phyloP scores from a whole-genome alignment of 2,888 invertebrate species.

The Nesidiocoris tenuis region DNA sequence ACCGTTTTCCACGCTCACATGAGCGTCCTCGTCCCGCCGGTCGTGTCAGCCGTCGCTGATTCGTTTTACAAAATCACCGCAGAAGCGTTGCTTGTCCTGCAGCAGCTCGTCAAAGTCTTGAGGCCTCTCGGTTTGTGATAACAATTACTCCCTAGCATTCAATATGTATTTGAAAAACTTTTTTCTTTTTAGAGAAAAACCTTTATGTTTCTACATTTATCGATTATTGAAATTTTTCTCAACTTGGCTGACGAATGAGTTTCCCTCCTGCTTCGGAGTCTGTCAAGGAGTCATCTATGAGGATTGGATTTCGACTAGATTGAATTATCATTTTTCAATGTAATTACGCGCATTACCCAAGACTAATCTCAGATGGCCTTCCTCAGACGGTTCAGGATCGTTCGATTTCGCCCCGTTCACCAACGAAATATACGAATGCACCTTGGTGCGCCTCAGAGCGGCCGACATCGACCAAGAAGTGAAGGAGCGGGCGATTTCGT shows the following conservation, averaged over 20 bases:
- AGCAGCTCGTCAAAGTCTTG: slow-evolving; percentile 91
- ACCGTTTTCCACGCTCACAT: slow-evolving; percentile 80
- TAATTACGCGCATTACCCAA: too few relatives aligned
- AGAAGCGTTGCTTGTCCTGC: slow-evolving; percentile 88
- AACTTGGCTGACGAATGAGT: too few relatives aligned
- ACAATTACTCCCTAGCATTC: not conserved
- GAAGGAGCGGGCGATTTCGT: slow-evolving; percentile 95
- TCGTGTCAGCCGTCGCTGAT: slow-evolving; percentile 88
- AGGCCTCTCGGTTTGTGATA: slow-evolving; percentile 74
- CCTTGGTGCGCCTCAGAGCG: slow-evolving; percentile 80
- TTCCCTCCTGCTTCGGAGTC: too few relatives aligned
- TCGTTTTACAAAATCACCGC: slow-evolving; percentile 98
- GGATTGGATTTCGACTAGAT: too few relatives aligned
- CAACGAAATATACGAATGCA: slow-evolving; percentile 77
- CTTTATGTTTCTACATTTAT: too few relatives aligned
- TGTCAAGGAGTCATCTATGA: too few relatives aligned
- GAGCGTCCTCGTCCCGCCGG: slow-evolving; percentile 74
- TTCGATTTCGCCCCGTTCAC: slow-evolving; percentile 79
- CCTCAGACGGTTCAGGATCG: slow-evolving; percentile 58
- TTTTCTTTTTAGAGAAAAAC: too few relatives aligned
- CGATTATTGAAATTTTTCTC: too few relatives aligned
- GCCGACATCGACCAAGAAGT: slow-evolving; percentile 99
- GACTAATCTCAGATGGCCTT: too few relatives aligned
- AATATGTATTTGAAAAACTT: not conserved
- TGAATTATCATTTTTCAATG: too few relatives aligned